These are phyloP conservation scores for Eurosta solidaginis DNA, from an alignment of 1,140 invertebrate species.

Conservation along the genomic window DNA sequence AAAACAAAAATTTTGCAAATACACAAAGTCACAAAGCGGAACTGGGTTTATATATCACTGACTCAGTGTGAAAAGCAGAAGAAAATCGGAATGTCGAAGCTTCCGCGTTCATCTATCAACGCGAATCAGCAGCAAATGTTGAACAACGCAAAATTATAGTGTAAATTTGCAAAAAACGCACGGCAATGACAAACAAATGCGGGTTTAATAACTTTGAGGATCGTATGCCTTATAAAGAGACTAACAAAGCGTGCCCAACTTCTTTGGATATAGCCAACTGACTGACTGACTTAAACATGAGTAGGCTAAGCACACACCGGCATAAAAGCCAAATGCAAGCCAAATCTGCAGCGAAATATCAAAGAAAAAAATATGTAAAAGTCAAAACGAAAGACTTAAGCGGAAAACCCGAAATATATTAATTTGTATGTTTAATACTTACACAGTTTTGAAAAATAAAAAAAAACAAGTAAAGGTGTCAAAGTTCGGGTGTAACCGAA, in stretches of 20 bases:
- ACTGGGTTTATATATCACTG: constrained; percentile 8
- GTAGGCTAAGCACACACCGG: background rate
- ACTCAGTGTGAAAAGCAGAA: background rate
- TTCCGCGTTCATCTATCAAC: background rate
- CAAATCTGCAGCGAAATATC: background rate
- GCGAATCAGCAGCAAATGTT: no score
- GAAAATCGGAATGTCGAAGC: background rate
- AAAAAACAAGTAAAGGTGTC: no score
- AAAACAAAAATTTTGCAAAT: background rate
- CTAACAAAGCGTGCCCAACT: background rate
- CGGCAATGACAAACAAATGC: background rate
- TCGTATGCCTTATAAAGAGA: background rate
- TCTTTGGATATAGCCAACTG: background rate
- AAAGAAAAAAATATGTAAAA: background rate
- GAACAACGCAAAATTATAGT: background rate
- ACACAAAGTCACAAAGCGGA: background rate
- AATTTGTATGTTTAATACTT: no score
- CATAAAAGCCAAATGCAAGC: background rate
- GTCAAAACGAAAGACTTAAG: constrained; percentile 5
- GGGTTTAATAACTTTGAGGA: background rate
- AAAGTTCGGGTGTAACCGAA: no score
- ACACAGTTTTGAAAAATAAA: no score
- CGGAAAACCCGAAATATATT: background rate
- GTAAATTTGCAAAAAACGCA: background rate
- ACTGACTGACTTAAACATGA: constrained; percentile 15